Evolutionary conservation across 2,113 vertebrate genomes (phyloP), one percentile per base, ranked within the genome.

Genomic region (Sakesphorus luctuosus): DNA sequence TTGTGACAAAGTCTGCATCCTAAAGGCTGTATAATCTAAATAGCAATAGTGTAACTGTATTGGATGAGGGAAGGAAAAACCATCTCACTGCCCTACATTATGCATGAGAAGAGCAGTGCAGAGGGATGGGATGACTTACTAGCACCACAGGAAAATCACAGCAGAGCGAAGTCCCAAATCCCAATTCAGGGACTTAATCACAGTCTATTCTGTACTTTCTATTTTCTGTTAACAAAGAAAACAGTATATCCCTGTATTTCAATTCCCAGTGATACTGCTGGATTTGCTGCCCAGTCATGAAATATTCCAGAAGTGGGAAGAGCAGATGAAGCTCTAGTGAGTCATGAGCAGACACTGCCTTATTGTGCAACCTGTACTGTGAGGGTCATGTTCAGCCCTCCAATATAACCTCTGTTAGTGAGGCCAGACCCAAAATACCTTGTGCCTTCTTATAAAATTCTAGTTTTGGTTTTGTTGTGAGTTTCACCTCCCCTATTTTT

Each of bases 161-260:
- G 58, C 49, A 87, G 23, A 89, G 62, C 82, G 87, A 91, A 94
- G 43, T 77, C 84, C 43, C 93, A 91, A 91, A 87, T 89, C 89
- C 53, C 91, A 83, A 2, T 31, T 72, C 65, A 80, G 75, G 35
- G 59, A 67, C 75, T 83, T 82, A 53, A 52, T 47, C 59, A 81
- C 44, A 77, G 55, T 43, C 44, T 77, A 19, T 50, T 91, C 79
- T 67, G 26, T 78, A 44, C 49, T 86, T 89, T 84, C 81, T 91
- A 68, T 93, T 91, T 89, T 87, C 40, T 75, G 10, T 68, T 94
- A 95, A 92, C 84, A 96, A 96, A 90, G 82, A 65, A 92, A 88
- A 68, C 86, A 89, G 72, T 72, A 90, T 92, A 93, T 81, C 52
- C 69, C 43, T 62, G 15, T 31, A 77, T 86, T 88, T 90, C 24